Base-by-base conservation (phyloP, 2,797 vertebrate species). In the Coregonus ussuriensis region DNA sequence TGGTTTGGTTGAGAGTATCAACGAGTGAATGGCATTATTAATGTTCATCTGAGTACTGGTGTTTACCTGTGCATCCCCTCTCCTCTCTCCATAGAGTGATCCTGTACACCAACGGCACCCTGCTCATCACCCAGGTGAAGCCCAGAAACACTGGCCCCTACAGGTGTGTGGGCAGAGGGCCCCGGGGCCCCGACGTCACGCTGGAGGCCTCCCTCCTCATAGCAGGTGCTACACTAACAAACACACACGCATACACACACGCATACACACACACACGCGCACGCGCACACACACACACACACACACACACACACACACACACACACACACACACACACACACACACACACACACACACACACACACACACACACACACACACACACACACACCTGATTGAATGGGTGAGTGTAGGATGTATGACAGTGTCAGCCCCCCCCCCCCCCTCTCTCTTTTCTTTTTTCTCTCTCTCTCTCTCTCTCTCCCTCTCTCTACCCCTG, bases 41-140 rank as follows among this genome's bases (percentile, higher is more conserved):
- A 33, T 33, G 31, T 33, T 33, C 31, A 33, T 33, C 31, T 33
- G 31, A 33, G 31, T 33, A 33, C 31, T 33, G 31, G 31, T 33
- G 31, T 33, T 33, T 33, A 33, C 31, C 31, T 33, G 31, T 33
- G 31, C 31, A 2, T 33, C 31, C 3, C 31, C 31, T 33, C 31
- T 33, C 31, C 31, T 33, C 31, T 83, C 18, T 83, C 74, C 81
- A n/a, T 92, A 98, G 96, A 87, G 88, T 95, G 75, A 74, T 93
- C 0, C 90, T 99, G 81, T 94, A 96, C n/a, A 80, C 92, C 88
- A 99, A 99, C 0, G 98, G 98, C 74, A 96, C 96, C 0, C 92
- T 99, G 85, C 92, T 95, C 81, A 94, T 99, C 93, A 94, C 92
- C 47, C 97, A 98, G 82, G 98, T 99, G 85, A 96, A 94, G 82